Evolutionary conservation across 2,113 vertebrate genomes (phyloP).

Genomic region (Bos indicus): DNA sequence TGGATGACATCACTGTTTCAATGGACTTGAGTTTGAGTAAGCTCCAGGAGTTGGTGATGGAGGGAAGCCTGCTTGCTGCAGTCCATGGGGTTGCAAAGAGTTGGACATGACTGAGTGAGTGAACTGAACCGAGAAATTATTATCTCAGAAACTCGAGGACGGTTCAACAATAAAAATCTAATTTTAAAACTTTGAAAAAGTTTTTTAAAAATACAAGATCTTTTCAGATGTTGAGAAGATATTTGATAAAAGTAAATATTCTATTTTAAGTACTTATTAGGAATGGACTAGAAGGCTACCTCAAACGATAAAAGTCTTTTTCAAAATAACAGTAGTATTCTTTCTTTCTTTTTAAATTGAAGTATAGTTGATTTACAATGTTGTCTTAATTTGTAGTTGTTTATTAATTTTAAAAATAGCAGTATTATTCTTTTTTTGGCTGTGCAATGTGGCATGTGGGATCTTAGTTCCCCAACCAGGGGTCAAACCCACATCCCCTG

Average conservation of each 20-base stretch:
- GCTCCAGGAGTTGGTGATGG: neutral
- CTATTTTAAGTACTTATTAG: neutral
- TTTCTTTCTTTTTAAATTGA: neutral
- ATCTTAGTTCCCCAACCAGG: neutral
- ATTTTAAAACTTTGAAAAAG: neutral
- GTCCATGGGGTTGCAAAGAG: neutral
- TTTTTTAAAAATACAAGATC: neutral
- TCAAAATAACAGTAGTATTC: neutral
- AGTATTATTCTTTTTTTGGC: neutral
- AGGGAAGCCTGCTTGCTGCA: neutral
- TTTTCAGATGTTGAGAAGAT: neutral
- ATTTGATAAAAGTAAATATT: neutral
- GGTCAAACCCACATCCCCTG: neutral
- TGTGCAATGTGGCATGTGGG: neutral
- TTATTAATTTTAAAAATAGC: neutral
- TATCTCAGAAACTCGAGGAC: neutral
- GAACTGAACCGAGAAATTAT: neutral
- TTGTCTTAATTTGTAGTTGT: neutral
- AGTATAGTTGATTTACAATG: neutral
- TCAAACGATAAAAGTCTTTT: neutral
- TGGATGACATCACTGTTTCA: neutral
- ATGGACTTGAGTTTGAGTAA: neutral
- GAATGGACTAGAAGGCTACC: neutral
- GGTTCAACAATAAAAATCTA: neutral
- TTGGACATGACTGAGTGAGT: neutral